A percentile compares a stretch with the other conserved stretches of the same genome.
Conservation (phyloP, 2,113 vertebrate species). For the Rhinopomastus cyanomelas region DNA sequence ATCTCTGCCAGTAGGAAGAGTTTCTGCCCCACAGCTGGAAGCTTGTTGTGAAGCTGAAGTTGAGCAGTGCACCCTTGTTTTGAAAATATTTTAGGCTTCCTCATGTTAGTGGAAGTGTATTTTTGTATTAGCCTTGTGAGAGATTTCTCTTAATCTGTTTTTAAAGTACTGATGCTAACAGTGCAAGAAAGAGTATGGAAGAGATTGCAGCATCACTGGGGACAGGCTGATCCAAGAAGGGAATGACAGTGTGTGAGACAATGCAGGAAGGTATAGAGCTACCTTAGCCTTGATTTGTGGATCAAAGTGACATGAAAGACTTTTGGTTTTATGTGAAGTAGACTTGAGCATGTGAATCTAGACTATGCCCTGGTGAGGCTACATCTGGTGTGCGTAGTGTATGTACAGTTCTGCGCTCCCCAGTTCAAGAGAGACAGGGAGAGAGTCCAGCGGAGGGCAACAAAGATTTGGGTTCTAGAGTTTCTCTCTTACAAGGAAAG, state of each 20-base stretch:
- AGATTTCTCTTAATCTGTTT: constrained; percentile 18
- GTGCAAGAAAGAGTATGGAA: not conserved
- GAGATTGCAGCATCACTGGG: not conserved
- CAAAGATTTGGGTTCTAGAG: no score
- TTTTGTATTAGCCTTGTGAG: constrained; percentile 18
- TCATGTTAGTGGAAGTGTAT: constrained; percentile 8
- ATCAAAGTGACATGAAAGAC: not conserved
- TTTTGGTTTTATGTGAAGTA: not conserved
- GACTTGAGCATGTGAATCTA: not conserved
- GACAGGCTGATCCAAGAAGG: not conserved
- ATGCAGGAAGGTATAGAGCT: not conserved
- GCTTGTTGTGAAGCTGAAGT: no score
- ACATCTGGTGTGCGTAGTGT: no score
- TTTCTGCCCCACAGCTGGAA: not conserved
- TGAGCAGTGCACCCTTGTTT: constrained; percentile 8
- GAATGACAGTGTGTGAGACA: not conserved
- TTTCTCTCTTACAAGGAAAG: no score
- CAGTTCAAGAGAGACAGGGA: no score
- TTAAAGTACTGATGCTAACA: not conserved
- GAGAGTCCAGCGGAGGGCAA: no score
- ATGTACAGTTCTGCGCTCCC: no score
- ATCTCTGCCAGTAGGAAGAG: not conserved
- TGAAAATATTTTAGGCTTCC: constrained; percentile 19
- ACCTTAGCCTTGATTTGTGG: not conserved
- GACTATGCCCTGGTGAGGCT: not conserved